Evolutionary conservation across 2,797 vertebrate genomes (phyloP), one percentile per base, ranked within the genome.

Genomic region (Hoplostethus mediterraneus): DNA sequence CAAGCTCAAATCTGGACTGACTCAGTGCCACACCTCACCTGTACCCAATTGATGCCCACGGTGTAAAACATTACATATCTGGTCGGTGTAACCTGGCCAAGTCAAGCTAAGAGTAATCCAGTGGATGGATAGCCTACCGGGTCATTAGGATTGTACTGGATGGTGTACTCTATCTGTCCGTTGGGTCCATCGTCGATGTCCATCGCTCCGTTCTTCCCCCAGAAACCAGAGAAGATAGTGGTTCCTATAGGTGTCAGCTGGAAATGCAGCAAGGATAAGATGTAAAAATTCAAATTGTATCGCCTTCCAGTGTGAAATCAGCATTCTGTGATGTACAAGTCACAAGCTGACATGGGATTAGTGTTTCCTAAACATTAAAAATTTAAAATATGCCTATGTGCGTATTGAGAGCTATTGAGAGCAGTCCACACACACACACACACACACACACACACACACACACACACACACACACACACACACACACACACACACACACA

Each of bases 131-230:
- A 81, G 88, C 93, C 69, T 94, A 99, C 98, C 83, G 96, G 96
- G 77, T 99, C 97, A 48, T 91, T 94, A 0, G 96, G 96, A 87
- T 99, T 99, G 87, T 96, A 96, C 62, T 95, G 96, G 85, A 99
- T 97, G 68, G 96, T 95, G 73, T 99, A 99, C 81, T 99, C 98
- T 71, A 99, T 98, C 87, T 99, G 98, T 77, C 97, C 98, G 0
- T 99, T 99, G 0, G 98, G 97, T 45, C 98, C 98, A 6, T 99
- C 98, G 33, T 99, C 98, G 2, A 99, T 98, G 89, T 99, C 98
- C 67, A 78, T 93, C 69, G 98, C 98, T 33, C 98, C 98, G 7
- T 96, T 97, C 81, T 95, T 97, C 76, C 97, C 97, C 62, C 90
- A 94, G 90, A 99, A 99, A 49, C 96, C 97, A 25, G 96, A 97